Evolutionary conservation across 1,140 invertebrate genomes (phyloP).

Genomic region (Archivesica marissinica): DNA sequence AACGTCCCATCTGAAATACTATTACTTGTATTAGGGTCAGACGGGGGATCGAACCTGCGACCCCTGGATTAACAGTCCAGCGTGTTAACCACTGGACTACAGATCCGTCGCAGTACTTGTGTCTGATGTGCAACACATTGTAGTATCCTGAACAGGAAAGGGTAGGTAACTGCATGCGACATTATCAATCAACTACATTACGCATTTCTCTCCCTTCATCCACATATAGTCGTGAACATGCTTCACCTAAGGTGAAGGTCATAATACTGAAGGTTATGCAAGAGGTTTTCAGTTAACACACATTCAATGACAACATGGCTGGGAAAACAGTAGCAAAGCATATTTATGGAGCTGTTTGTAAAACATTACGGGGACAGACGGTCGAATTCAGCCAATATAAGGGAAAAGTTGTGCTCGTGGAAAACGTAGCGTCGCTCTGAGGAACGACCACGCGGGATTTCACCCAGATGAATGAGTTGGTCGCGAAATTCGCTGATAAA

Average conservation of each 20-base stretch:
- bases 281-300: neutral
- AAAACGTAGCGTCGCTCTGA: constrained; percentile 86
- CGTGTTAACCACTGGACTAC: too few species aligned
- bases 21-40: too few species aligned
- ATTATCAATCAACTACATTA: too few species aligned
- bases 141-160: too few species aligned
- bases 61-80: too few species aligned
- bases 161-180: too few species aligned
- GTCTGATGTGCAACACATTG: too few species aligned
- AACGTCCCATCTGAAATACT: too few species aligned
- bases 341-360: constrained; percentile 69
- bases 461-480: constrained; percentile 82
- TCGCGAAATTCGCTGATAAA: constrained; percentile 79
- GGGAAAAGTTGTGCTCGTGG: constrained; percentile 84
- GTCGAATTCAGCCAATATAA: constrained; percentile 78
- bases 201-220: neutral
- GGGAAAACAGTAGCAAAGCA: constrained; percentile 26
- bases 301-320: neutral
- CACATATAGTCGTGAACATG: neutral
- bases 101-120: too few species aligned
- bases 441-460: constrained; percentile 81
- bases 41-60: too few species aligned
- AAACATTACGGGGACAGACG: constrained; percentile 66
- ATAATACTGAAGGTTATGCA: too few species aligned
- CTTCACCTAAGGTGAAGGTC: neutral